Evolutionary conservation across 2,888 invertebrate species (phyloP), one percentile per base, ranked within the genome.

Genomic region (Heteropelma amictum): DNA sequence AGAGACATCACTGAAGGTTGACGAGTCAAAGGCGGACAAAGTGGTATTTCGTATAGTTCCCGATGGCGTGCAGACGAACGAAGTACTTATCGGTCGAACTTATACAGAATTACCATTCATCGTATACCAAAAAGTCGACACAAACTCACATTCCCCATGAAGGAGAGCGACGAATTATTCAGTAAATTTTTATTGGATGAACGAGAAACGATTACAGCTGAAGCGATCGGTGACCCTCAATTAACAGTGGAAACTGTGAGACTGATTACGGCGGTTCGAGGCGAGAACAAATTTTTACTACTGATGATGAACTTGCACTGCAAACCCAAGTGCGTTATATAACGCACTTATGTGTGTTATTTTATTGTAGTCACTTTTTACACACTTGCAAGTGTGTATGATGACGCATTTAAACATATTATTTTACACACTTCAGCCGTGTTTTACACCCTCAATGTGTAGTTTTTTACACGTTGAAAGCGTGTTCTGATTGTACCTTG

Each of bases 11-110:
- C 1, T n/a, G n/a, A n/a, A n/a, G 0, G 51, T 60, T n/a, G 69
- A 69, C n/a, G 42, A 23, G 0, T 58, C 42, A 0, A 5, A 40
- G 4, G 60, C 60, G 0, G 6, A 12, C 1, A 26, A 42, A 8
- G 30, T 69, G 2, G 1, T 8, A 0, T 3, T 60, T 7, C 60
- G 42, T 0, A 51, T 69, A 0, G 51, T 60, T 0, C 61, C 61
- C 1, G 61, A 70, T 6, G 23, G 61, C 1, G 21, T 14, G 4
- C 69, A 70, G 3, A 5, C 35, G 0, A 45, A 54, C 0, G 69
- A 61, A 3, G 23, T 17, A 1, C 21, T 70, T 0, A 45, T 70
- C 1, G 69, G 61, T 12, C 69, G 69, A 3, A n/a, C 69, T 0
- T 69, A 35, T 21, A 61, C 61, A 8, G 61, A 69, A n/a, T n/a